phyloP scores from a whole-genome alignment of 2,797 vertebrate genomes.

The Sternotherus odoratus region DNA sequence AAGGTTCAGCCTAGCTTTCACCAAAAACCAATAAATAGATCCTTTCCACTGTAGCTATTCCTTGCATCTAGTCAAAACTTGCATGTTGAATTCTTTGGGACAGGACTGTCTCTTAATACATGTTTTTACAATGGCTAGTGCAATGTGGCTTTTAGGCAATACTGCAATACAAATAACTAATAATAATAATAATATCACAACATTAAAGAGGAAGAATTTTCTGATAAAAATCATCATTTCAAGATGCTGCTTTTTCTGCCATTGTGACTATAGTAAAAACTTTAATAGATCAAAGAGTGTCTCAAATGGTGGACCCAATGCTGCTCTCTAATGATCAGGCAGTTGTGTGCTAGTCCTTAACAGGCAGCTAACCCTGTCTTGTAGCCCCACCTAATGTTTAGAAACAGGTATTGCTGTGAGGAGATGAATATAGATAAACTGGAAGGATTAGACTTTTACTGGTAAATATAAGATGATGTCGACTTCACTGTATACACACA shows the following conservation, averaged over 20 bases:
- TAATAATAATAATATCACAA: neutral
- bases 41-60: neutral
- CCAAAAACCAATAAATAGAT: neutral
- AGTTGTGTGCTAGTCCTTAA: neutral
- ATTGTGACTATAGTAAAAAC: neutral
- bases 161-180: neutral
- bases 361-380: neutral
- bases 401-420: neutral
- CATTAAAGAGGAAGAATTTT: neutral
- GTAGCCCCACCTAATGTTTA: neutral
- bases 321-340: neutral
- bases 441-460: neutral
- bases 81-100: neutral
- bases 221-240: neutral
- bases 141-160: neutral
- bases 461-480: neutral
- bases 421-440: neutral
- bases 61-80: neutral
- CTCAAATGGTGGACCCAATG: neutral
- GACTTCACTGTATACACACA: neutral
- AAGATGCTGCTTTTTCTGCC: neutral
- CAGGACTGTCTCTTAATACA: neutral
- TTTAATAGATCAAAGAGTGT: neutral
- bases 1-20: neutral
- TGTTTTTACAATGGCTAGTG: neutral